Percentiles rank a stretch among this genome's conserved stretches.
Evolutionary conservation across 2,888 invertebrate genomes (phyloP).

Genomic region (Augochlorella aurata): DNA sequence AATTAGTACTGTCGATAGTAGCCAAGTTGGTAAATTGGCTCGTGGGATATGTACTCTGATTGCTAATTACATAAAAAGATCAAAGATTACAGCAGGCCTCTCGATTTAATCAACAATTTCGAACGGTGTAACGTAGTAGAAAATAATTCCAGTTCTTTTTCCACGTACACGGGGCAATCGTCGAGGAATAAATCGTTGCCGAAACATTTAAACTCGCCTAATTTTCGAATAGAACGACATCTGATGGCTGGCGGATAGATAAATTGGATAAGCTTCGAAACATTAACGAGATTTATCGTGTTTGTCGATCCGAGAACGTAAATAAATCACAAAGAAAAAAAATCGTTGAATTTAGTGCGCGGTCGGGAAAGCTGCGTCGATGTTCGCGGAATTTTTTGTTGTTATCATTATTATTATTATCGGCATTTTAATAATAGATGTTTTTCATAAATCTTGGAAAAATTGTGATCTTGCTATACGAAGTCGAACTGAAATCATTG

Average conservation of each 20-base stretch:
- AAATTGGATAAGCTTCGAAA: not conserved
- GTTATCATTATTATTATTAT: not conserved
- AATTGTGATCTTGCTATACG: too few species aligned
- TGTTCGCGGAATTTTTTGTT: not conserved
- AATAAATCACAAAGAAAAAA: not conserved
- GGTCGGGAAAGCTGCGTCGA: too few species aligned
- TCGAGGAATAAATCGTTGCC: not conserved
- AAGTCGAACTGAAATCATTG: too few species aligned
- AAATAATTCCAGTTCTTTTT: not conserved
- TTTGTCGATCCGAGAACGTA: not conserved
- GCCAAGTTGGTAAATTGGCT: not conserved
- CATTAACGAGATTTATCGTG: not conserved
- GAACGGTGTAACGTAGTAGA: not conserved
- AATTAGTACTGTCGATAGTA: not conserved
- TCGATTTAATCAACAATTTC: not conserved
- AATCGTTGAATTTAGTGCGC: not conserved
- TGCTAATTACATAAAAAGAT: constrained; percentile 1
- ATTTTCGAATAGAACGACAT: not conserved
- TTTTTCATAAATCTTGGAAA: too few species aligned
- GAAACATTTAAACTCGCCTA: not conserved
- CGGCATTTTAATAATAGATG: not conserved
- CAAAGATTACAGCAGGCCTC: not conserved
- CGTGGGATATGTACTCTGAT: constrained; percentile 1
- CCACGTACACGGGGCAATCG: not conserved
- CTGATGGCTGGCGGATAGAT: not conserved